Percentiles rank a stretch among this genome's conserved stretches.
Conservation (phyloP, 1,140 invertebrate genomes). For the Trichomalopsis sarcophagae region DNA sequence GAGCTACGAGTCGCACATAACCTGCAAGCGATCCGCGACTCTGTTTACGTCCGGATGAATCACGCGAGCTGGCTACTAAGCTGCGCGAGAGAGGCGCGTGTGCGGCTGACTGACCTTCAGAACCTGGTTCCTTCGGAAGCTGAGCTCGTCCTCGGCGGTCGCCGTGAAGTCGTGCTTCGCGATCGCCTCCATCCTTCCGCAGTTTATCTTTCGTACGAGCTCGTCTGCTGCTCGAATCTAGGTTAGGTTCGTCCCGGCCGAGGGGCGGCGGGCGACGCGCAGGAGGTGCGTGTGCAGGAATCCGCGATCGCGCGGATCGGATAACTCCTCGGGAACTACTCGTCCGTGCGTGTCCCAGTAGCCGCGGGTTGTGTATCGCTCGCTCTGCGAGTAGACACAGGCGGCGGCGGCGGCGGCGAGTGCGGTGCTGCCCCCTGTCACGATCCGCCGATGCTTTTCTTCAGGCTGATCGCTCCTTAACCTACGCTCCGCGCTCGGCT, state of each 20-base stretch:
- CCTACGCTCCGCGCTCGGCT: not conserved
- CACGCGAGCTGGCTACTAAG: not conserved
- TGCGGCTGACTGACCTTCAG: conserved; percentile 86
- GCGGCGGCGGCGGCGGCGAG: too few species aligned
- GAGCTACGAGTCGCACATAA: not conserved
- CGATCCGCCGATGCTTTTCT: not conserved
- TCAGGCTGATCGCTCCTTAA: not conserved
- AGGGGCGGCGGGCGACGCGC: not conserved
- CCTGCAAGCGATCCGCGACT: not conserved
- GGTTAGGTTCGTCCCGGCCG: conserved; percentile 23
- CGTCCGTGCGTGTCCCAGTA: not conserved
- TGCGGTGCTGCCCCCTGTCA: not conserved
- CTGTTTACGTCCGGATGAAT: not conserved
- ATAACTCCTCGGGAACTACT: not conserved
- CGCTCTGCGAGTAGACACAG: not conserved
- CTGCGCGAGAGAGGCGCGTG: not conserved
- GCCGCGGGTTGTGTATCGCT: not conserved
- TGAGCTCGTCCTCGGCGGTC: conserved; percentile 98
- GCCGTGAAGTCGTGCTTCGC: conserved; percentile 99
- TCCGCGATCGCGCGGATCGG: conserved; percentile 1
- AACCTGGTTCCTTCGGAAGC: conserved; percentile 95
- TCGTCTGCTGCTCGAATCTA: conserved; percentile 9
- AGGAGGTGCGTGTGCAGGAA: not conserved
- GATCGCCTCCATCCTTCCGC: conserved; percentile 92
- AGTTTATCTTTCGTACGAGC: too few species aligned